These are phyloP conservation scores for Gila robusta DNA, from an alignment of 2,797 vertebrate species.

Conservation along the genomic window DNA sequence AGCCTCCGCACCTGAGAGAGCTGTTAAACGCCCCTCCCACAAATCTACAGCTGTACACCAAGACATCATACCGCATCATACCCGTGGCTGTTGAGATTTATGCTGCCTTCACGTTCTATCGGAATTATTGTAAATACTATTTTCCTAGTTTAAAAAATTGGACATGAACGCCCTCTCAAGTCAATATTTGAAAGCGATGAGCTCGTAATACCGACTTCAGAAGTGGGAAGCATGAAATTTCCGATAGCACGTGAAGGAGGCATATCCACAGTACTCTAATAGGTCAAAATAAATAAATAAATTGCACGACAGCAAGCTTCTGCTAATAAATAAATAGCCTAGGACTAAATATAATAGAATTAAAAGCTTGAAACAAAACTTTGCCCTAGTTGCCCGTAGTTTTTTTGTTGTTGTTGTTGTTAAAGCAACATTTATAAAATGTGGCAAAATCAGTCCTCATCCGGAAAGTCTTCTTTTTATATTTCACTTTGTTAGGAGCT, in stretches of 20 bases:
- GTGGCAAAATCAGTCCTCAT: no score
- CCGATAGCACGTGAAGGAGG: no score
- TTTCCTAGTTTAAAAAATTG: no score
- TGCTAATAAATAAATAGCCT: neutral
- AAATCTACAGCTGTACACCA: no score
- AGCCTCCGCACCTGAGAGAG: slow-evolving; percentile 55
- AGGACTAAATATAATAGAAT: neutral
- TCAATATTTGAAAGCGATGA: no score
- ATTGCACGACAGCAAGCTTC: neutral
- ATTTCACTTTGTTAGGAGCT: neutral
- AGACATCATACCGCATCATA: neutral
- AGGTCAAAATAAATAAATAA: neutral
- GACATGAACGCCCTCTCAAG: no score
- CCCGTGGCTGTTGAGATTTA: neutral
- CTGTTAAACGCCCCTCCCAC: slow-evolving; percentile 13
- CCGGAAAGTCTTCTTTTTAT: neutral
- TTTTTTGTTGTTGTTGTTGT: neutral
- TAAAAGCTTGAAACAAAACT: neutral
- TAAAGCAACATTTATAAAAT: neutral
- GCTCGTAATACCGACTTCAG: no score
- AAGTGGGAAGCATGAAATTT: no score
- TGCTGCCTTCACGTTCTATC: no score
- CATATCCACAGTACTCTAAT: neutral
- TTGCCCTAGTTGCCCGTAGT: neutral
- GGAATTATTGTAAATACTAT: no score